These are phyloP conservation scores for Acanthosoma haemorrhoidale DNA, from an alignment of 2,888 invertebrate genomes.

Conservation along the genomic window DNA sequence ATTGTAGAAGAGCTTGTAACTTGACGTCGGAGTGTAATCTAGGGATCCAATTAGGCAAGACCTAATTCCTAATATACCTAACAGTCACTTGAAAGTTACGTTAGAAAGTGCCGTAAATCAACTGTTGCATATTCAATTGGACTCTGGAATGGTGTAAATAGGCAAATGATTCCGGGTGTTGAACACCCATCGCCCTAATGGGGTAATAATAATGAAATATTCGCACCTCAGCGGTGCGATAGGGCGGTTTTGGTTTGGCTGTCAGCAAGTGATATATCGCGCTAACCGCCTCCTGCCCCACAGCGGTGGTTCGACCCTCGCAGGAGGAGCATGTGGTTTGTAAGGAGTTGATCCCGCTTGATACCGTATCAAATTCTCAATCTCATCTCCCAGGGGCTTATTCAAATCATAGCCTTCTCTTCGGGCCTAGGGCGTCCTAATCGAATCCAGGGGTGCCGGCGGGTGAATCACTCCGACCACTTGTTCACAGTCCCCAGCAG, in stretches of 20 bases:
- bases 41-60: too few relatives aligned
- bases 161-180: not conserved
- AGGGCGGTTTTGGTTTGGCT: not conserved
- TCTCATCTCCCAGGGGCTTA: conserved; percentile 26
- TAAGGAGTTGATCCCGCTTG: conserved; percentile 18
- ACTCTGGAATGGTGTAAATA: too few relatives aligned
- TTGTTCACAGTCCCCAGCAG: too few relatives aligned
- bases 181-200: not conserved
- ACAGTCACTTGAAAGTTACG: too few relatives aligned
- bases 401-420: conserved; percentile 17
- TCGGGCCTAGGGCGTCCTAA: not conserved
- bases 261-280: not conserved
- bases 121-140: too few relatives aligned
- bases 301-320: not conserved
- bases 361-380: conserved; percentile 25
- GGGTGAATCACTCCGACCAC: conserved; percentile 11
- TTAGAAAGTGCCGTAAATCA: too few relatives aligned
- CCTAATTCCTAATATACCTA: too few relatives aligned
- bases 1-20: too few relatives aligned
- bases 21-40: too few relatives aligned
- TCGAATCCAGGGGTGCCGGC: not conserved
- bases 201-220: not conserved
- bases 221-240: not conserved
- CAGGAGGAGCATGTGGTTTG: conserved; percentile 19
- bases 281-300: too few relatives aligned